These are phyloP conservation scores for Bufotes viridis DNA, from an alignment of 2,797 vertebrate species.

Conservation along the genomic window DNA sequence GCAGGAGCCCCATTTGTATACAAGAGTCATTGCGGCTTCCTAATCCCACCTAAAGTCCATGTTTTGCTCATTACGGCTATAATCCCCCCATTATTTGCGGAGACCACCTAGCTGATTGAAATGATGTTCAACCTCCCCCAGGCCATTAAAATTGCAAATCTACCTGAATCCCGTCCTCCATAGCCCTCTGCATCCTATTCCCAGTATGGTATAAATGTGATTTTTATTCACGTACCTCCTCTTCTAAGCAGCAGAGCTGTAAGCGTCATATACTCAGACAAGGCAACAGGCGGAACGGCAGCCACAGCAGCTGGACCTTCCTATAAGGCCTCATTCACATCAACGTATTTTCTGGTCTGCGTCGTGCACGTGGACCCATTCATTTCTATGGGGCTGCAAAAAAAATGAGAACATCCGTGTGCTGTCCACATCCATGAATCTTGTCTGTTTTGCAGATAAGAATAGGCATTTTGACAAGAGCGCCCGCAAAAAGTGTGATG, in stretches of 20 bases:
- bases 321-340: too few relatives aligned
- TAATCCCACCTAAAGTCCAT: slow-evolving; percentile 65
- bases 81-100: slow-evolving; percentile 69
- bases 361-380: too few relatives aligned
- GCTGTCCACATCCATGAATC: too few relatives aligned
- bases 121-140: neutral
- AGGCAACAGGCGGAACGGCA: neutral
- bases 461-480: too few relatives aligned
- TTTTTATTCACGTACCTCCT: neutral
- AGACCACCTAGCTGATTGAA: slow-evolving; percentile 26
- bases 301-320: neutral
- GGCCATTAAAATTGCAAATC: neutral
- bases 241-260: too few relatives aligned
- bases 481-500: too few relatives aligned
- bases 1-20: slow-evolving; percentile 45
- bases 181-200: neutral
- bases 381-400: too few relatives aligned
- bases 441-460: too few relatives aligned
- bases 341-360: too few relatives aligned
- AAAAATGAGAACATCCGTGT: too few relatives aligned
- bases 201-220: neutral
- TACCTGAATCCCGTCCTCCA: neutral
- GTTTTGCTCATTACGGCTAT: slow-evolving; percentile 73
- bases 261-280: neutral
- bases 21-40: slow-evolving; percentile 60